These are phyloP conservation scores for Benthosema pterotum DNA, from an alignment of 2,797 vertebrate genomes.

Conservation along the genomic window DNA sequence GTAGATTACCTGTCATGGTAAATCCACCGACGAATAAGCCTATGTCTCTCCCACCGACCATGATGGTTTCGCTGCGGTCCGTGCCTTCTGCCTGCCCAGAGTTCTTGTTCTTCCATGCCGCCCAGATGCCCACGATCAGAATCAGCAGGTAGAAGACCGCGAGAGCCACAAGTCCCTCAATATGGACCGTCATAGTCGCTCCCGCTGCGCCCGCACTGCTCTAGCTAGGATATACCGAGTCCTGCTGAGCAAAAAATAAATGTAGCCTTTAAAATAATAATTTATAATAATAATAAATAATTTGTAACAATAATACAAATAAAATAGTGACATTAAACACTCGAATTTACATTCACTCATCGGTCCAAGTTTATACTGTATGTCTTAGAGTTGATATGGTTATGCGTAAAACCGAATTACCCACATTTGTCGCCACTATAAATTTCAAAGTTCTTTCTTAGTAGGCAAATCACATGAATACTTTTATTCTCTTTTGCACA, in stretches of 20 bases:
- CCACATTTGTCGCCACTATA: too few relatives aligned
- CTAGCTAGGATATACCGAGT: conserved; percentile 73
- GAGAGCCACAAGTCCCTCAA: conserved; percentile 93
- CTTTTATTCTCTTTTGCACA: too few relatives aligned
- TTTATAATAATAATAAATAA: too few relatives aligned
- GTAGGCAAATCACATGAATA: too few relatives aligned
- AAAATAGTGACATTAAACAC: background rate
- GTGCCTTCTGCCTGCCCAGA: conserved; percentile 82
- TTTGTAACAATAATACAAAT: background rate
- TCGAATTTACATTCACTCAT: too few relatives aligned
- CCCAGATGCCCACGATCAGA: conserved; percentile 95
- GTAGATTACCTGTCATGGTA: conserved; percentile 91
- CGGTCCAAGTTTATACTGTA: too few relatives aligned
- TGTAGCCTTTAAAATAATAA: background rate
- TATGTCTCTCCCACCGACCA: conserved; percentile 96
- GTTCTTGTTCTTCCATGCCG: conserved; percentile 98
- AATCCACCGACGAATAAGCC: conserved; percentile 96
- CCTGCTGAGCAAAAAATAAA: conserved; percentile 38
- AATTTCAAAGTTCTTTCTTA: too few relatives aligned
- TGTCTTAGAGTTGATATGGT: too few relatives aligned
- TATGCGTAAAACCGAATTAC: too few relatives aligned
- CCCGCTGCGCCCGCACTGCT: conserved; percentile 41
- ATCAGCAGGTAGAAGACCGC: conserved; percentile 93
- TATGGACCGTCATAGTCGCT: conserved; percentile 88
- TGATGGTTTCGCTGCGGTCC: conserved; percentile 94